Evolutionary conservation across 2,888 invertebrate genomes (phyloP).

Genomic region (Tubulanus polymorphus): DNA sequence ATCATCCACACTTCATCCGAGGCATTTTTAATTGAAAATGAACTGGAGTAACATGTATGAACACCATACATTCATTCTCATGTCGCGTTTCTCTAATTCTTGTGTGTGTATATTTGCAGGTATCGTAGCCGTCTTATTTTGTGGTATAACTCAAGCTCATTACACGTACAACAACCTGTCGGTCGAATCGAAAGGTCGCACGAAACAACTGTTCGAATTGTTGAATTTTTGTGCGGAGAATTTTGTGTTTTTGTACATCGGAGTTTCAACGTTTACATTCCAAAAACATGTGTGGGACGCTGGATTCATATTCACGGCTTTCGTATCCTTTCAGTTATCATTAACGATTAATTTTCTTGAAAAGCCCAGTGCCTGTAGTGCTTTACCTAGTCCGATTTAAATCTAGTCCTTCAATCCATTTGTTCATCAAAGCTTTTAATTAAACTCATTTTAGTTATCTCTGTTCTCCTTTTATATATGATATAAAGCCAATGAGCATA

Average conservation of each 20-base stretch:
- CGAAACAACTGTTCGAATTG: constrained; percentile 88
- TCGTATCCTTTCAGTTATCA: constrained; percentile 64
- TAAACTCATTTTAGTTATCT: too few species aligned
- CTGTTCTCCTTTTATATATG: too few species aligned
- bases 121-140: constrained; percentile 95
- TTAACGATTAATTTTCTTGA: constrained; percentile 11
- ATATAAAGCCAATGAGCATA: too few species aligned
- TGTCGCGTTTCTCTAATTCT: background rate
- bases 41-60: background rate
- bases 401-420: too few species aligned
- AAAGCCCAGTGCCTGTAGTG: too few species aligned
- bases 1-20: too few species aligned
- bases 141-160: constrained; percentile 98
- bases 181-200: constrained; percentile 76
- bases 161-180: constrained; percentile 97
- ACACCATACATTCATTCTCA: background rate
- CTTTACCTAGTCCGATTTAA: too few species aligned
- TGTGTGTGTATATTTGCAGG: constrained; percentile 42
- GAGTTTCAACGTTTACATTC: constrained; percentile 97
- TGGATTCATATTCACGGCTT: constrained; percentile 85
- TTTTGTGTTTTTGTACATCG: constrained; percentile 97
- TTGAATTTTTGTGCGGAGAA: constrained; percentile 95
- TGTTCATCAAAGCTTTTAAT: too few species aligned
- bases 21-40: background rate
- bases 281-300: constrained; percentile 91